Conservation (phyloP, 2,113 vertebrate genomes). For the Sander lucioperca region DNA sequence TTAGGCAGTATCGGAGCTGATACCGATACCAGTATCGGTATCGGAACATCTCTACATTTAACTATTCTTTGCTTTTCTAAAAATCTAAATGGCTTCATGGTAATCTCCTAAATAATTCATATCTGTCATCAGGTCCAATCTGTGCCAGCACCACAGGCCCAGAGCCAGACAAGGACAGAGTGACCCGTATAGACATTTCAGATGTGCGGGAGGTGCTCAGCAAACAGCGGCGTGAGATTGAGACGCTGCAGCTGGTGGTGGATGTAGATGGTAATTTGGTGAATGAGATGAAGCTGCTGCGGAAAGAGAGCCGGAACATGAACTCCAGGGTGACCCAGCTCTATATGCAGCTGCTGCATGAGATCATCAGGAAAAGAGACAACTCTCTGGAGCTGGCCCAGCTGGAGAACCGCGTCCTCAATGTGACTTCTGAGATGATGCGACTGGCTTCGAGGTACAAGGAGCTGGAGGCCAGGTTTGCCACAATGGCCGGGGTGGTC, state of each 20-base stretch:
- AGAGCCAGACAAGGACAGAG: constrained; percentile 88
- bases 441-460: constrained; percentile 93
- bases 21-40: no score
- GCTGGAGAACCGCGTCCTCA: constrained; percentile 96
- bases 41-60: no score
- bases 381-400: constrained; percentile 96
- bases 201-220: constrained; percentile 93
- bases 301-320: constrained; percentile 99
- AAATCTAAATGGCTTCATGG: constrained; percentile 1
- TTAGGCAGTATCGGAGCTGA: no score
- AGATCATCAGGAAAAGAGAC: constrained; percentile 98
- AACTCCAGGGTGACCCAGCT: constrained; percentile 98
- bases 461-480: constrained; percentile 91
- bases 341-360: constrained; percentile 98
- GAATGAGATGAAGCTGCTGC: constrained; percentile 95
- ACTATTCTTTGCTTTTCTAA: neutral
- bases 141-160: constrained; percentile 92
- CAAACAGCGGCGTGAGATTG: constrained; percentile 95
- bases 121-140: constrained; percentile 88
- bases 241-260: constrained; percentile 93
- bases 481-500: constrained; percentile 90
- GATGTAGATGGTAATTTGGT: constrained; percentile 97
- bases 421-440: constrained; percentile 96
- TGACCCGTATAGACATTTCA: constrained; percentile 96
- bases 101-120: constrained; percentile 25